Evolutionary conservation across 1,140 invertebrate genomes (phyloP).

Genomic region (Microplitis mediator): DNA sequence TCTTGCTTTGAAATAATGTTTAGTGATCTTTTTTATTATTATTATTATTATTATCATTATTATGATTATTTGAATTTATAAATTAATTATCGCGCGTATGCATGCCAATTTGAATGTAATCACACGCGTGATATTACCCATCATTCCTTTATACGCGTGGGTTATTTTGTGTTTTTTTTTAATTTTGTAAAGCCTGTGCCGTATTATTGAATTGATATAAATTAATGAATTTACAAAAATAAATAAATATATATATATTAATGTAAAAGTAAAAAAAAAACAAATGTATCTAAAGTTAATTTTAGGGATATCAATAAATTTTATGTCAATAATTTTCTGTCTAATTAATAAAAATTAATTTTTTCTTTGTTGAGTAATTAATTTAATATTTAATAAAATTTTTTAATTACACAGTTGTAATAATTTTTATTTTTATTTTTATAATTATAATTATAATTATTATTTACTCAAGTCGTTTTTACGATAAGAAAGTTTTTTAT

Average conservation of each 20-base stretch:
- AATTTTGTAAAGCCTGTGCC: background rate
- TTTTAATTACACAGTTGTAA: too few species aligned
- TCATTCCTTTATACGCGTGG: slow-evolving; percentile 10
- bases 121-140: background rate
- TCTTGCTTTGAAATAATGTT: background rate
- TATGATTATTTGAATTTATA: background rate
- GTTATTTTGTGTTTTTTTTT: background rate
- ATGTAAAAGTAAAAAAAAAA: background rate
- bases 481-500: background rate
- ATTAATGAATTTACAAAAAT: background rate
- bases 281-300: slow-evolving; percentile 2
- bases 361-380: too few species aligned
- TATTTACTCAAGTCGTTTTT: too few species aligned
- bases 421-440: background rate
- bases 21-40: background rate
- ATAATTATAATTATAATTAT: background rate
- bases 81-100: slow-evolving; percentile 5
- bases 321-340: background rate
- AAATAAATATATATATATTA: background rate
- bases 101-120: background rate
- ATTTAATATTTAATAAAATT: too few species aligned
- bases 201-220: background rate
- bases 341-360: background rate
- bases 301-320: slow-evolving; percentile 7
- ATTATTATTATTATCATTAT: background rate